phyloP scores from a whole-genome alignment of 2,113 vertebrate species.

The Epinephelus lanceolatus region DNA sequence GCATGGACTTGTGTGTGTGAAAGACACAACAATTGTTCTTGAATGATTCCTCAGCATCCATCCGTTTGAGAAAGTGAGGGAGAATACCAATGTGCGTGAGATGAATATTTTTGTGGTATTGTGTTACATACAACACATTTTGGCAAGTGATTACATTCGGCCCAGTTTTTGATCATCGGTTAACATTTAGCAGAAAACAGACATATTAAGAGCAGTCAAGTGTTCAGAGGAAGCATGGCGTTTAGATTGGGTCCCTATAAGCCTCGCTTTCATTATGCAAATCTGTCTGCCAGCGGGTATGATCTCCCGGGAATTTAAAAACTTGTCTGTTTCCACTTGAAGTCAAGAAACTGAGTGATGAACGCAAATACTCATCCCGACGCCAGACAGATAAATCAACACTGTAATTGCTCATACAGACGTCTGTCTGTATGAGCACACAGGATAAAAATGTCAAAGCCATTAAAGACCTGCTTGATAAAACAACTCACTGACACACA shows the following conservation, averaged over 20 bases:
- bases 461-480: constrained; percentile 17
- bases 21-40: too few species aligned
- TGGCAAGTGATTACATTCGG: not conserved
- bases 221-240: not conserved
- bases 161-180: not conserved
- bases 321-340: not conserved
- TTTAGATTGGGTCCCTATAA: too few species aligned
- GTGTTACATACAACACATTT: not conserved
- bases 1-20: not conserved
- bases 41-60: too few species aligned
- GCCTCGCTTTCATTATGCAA: too few species aligned
- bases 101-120: not conserved
- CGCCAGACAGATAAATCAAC: constrained; percentile 20
- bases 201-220: not conserved
- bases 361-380: not conserved
- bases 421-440: constrained; percentile 1
- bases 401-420: constrained; percentile 3
- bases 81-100: not conserved
- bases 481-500: constrained; percentile 4
- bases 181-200: constrained; percentile 6
- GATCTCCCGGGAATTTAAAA: too few species aligned
- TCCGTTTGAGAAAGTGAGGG: not conserved
- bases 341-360: constrained; percentile 25
- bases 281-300: too few species aligned
- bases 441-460: not conserved